Percentiles rank a stretch among this genome's conserved stretches.
These are phyloP conservation scores for Mimas tiliae DNA, from an alignment of 2,888 invertebrate species.

Conservation along the genomic window DNA sequence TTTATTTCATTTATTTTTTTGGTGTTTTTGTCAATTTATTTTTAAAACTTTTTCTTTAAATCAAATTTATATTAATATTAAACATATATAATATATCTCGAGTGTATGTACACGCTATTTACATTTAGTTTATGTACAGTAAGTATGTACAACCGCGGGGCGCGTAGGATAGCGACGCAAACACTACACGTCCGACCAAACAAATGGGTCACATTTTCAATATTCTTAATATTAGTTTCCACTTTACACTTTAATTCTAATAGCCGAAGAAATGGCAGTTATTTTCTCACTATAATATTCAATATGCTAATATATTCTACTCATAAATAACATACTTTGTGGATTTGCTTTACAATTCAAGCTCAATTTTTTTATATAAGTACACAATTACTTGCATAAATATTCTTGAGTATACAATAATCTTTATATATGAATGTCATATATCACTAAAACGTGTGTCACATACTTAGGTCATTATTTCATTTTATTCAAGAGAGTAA, in stretches of 20 bases:
- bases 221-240: background rate
- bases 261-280: conserved; percentile 4
- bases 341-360: background rate
- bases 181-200: conserved; percentile 3
- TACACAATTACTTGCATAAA: background rate
- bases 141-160: conserved; percentile 45
- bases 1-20: conserved; percentile 76
- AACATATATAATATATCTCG: conserved; percentile 78
- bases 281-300: background rate
- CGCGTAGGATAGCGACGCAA: conserved; percentile 1
- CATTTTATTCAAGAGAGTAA: too few species aligned
- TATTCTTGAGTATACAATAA: too few species aligned
- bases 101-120: conserved; percentile 79
- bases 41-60: conserved; percentile 79
- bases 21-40: conserved; percentile 71
- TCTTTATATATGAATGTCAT: too few species aligned
- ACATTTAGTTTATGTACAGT: conserved; percentile 60
- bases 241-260: background rate
- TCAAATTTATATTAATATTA: conserved; percentile 78
- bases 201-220: background rate
- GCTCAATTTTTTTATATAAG: background rate
- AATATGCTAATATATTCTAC: background rate
- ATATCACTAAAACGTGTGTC: too few species aligned
- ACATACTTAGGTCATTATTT: too few species aligned
- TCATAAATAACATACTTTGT: too few species aligned